Evolutionary conservation across 1,140 invertebrate genomes (phyloP).

Genomic region (Drosophila busckii): DNA sequence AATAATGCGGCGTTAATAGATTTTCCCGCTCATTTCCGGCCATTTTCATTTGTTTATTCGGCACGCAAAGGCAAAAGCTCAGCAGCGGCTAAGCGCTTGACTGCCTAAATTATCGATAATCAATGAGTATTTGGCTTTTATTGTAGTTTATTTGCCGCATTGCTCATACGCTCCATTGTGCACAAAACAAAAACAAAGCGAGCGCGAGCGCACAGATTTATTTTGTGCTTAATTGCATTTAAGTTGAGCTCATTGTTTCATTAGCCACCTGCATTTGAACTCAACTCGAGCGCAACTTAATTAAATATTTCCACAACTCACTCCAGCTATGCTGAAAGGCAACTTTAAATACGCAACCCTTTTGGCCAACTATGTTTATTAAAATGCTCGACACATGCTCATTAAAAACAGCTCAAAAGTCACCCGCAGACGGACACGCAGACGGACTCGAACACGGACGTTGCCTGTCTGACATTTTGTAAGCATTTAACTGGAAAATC

Average conservation of each 20-base stretch:
- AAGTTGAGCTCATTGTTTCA: conserved; percentile 29
- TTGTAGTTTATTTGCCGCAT: conserved; percentile 39
- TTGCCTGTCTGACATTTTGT: conserved; percentile 56
- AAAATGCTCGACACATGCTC: conserved; percentile 52
- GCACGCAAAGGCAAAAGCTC: conserved; percentile 29
- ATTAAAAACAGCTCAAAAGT: conserved; percentile 73
- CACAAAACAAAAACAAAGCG: conserved; percentile 44
- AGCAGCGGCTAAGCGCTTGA: conserved; percentile 37
- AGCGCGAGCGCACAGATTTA: conserved; percentile 52
- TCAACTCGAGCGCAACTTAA: conserved; percentile 34
- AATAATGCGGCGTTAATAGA: conserved; percentile 76
- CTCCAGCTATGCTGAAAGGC: conserved; percentile 21
- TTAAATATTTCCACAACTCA: conserved; percentile 54
- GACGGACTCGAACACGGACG: neutral
- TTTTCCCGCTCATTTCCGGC: conserved; percentile 62
- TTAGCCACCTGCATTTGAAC: neutral
- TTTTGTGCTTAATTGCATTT: conserved; percentile 56
- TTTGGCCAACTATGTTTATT: conserved; percentile 55
- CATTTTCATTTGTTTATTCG: conserved; percentile 53
- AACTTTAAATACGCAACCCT: no score
- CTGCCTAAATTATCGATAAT: conserved; percentile 69
- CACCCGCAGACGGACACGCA: conserved; percentile 33
- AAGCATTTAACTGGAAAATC: conserved; percentile 75
- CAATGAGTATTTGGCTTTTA: conserved; percentile 68
- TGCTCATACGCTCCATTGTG: conserved; percentile 32